phyloP scores from a whole-genome alignment of 2,113 vertebrate genomes.

The Acrocephalus kingi region DNA sequence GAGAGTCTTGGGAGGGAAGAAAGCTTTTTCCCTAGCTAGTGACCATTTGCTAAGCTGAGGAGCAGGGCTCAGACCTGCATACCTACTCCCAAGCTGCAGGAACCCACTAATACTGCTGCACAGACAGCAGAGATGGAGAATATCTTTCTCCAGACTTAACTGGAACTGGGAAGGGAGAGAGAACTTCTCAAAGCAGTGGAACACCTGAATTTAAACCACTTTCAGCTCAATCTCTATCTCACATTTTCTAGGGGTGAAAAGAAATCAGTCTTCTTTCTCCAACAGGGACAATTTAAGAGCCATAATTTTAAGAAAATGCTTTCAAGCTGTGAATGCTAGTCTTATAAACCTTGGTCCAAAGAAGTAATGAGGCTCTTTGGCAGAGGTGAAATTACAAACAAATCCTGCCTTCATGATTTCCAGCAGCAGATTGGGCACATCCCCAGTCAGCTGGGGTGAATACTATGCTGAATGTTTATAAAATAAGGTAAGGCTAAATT shows the following conservation, averaged over 20 bases:
- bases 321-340: conserved; percentile 5
- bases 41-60: neutral
- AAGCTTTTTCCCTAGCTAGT: neutral
- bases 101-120: neutral
- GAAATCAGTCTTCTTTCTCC: neutral
- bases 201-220: neutral
- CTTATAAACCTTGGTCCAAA: neutral
- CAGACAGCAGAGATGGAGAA: neutral
- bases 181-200: neutral
- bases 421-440: conserved; percentile 1
- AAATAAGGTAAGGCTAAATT: conserved; percentile 7
- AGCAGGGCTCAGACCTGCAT: neutral
- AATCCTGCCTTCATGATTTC: conserved; percentile 6
- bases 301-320: neutral
- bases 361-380: conserved; percentile 3
- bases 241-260: neutral
- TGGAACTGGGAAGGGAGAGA: neutral
- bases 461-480: neutral
- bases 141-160: neutral
- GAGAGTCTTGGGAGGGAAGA: neutral
- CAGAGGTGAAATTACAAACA: neutral
- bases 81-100: neutral
- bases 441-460: neutral
- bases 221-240: neutral
- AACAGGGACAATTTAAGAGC: neutral